Conservation (phyloP, 2,797 vertebrate species). For the Sebastes aleutianus region DNA sequence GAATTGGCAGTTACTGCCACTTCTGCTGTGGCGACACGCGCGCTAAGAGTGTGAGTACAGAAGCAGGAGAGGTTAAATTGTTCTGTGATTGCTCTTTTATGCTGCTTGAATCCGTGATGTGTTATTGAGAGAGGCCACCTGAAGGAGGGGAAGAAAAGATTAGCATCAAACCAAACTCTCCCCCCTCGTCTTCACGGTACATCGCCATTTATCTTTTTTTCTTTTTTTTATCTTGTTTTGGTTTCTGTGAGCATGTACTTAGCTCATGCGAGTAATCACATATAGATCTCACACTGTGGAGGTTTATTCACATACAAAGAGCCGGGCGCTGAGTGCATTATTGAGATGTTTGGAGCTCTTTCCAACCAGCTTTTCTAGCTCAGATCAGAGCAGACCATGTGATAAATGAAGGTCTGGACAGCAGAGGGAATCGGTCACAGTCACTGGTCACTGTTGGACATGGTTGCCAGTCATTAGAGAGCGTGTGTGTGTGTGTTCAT, state of each 20-base stretch:
- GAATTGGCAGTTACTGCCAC: conserved; percentile 73
- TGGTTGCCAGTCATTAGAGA: conserved; percentile 39
- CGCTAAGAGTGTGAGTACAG: conserved; percentile 49
- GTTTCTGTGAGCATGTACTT: conserved; percentile 50
- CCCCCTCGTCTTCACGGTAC: conserved; percentile 28
- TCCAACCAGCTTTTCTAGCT: conserved; percentile 30
- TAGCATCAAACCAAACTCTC: conserved; percentile 58
- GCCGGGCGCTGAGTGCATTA: conserved; percentile 16
- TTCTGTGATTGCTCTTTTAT: conserved; percentile 78
- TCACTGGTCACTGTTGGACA: conserved; percentile 56
- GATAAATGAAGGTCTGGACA: conserved; percentile 57
- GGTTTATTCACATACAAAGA: conserved; percentile 4
- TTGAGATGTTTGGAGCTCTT: conserved; percentile 38
- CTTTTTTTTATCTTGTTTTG: conserved; percentile 51
- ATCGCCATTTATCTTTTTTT: conserved; percentile 54
- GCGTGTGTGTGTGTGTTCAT: neutral
- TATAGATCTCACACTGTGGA: conserved; percentile 14
- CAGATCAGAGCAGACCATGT: conserved; percentile 47
- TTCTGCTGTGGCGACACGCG: conserved; percentile 53
- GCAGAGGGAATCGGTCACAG: conserved; percentile 58
- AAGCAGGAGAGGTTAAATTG: conserved; percentile 73
- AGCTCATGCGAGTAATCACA: conserved; percentile 40
- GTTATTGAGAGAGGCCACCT: conserved; percentile 72
- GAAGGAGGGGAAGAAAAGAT: conserved; percentile 62
- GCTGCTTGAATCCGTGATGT: conserved; percentile 63